Conservation (phyloP, 2,797 vertebrate species). For the Peromyscus nudipes region DNA sequence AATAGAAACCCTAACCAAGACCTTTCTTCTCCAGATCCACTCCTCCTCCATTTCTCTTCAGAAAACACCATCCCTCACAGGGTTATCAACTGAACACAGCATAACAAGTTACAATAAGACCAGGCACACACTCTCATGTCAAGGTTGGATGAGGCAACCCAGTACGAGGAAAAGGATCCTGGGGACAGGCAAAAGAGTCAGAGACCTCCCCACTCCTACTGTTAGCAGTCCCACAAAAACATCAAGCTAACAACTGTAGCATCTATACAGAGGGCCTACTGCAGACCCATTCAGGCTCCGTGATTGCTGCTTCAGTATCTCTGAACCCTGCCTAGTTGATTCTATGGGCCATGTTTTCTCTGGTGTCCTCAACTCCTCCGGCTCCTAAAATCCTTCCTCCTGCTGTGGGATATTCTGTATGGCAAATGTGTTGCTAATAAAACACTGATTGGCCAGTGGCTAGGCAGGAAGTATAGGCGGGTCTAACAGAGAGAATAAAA, state of each 20-base stretch:
- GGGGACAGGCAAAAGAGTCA: background rate
- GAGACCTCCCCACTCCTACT: background rate
- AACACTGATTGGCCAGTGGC: too few relatives aligned
- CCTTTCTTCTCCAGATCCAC: background rate
- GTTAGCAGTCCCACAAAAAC: background rate
- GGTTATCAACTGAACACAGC: background rate
- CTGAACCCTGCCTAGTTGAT: background rate
- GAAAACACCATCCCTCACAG: background rate
- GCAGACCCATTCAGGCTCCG: background rate
- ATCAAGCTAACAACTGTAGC: background rate
- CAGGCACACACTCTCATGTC: background rate
- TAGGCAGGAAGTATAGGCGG: too few relatives aligned
- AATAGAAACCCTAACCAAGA: background rate
- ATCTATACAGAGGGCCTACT: background rate
- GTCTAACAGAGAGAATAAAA: too few relatives aligned
- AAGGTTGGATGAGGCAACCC: background rate
- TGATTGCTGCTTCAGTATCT: background rate
- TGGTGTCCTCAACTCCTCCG: too few relatives aligned
- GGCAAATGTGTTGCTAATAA: too few relatives aligned
- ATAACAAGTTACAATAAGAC: background rate
- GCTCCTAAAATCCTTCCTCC: too few relatives aligned
- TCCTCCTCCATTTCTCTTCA: background rate
- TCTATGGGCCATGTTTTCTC: too few relatives aligned
- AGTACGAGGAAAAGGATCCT: background rate
- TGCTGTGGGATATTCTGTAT: too few relatives aligned